Evolutionary conservation across 2,113 vertebrate genomes (phyloP).

Genomic region (Tinamus guttatus): DNA sequence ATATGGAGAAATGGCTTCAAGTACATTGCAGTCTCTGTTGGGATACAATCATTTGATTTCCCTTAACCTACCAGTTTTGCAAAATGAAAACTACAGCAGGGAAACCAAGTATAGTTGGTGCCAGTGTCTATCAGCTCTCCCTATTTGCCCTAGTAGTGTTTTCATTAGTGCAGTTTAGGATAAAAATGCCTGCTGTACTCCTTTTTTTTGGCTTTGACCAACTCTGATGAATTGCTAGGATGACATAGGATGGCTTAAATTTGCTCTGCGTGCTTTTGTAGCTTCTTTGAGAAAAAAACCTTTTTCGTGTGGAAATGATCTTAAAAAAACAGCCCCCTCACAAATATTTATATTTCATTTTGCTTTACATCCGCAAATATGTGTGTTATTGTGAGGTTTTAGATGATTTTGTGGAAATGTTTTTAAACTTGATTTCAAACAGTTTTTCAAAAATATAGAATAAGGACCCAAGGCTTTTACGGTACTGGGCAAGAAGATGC

Average conservation of each 20-base stretch:
- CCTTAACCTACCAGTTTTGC: fast-evolving
- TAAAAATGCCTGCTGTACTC: not conserved
- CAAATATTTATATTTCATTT: not conserved
- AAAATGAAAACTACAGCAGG: not conserved
- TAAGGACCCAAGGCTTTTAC: not conserved
- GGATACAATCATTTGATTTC: not conserved
- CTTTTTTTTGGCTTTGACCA: not conserved
- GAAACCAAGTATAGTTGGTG: not conserved
- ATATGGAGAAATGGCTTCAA: not conserved
- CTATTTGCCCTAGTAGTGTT: not conserved
- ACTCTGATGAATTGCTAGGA: not conserved
- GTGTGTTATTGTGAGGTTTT: not conserved
- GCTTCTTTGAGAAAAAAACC: not conserved
- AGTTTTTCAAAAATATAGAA: not conserved
- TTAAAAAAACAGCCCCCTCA: not conserved
- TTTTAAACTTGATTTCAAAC: not conserved
- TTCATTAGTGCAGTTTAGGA: not conserved
- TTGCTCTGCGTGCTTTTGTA: not conserved
- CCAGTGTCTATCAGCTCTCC: not conserved
- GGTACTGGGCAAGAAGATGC: not conserved
- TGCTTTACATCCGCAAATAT: not conserved
- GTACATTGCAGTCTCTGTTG: not conserved
- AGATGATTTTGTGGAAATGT: not conserved
- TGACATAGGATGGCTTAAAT: not conserved
- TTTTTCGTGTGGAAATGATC: not conserved